phyloP scores from a whole-genome alignment of 2,797 vertebrate species.

The Coranthus polyacanthus region DNA sequence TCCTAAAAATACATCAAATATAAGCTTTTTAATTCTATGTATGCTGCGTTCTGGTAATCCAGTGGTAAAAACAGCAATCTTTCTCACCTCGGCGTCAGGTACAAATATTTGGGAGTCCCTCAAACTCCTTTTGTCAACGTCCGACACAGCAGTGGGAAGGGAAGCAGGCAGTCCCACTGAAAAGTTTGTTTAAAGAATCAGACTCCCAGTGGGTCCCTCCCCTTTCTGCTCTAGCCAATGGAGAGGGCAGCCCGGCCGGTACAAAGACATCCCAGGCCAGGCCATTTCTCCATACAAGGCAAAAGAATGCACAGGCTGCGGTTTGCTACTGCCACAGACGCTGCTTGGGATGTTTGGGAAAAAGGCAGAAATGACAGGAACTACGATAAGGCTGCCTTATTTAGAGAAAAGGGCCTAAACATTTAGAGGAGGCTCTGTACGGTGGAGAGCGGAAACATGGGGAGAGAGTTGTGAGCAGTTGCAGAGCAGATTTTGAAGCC shows the following conservation, averaged over 20 bases:
- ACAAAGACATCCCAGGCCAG: slow-evolving; percentile 82
- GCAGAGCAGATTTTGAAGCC: slow-evolving; percentile 60
- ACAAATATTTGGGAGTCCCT: slow-evolving; percentile 63
- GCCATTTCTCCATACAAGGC: slow-evolving; percentile 90
- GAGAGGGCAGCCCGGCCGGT: slow-evolving; percentile 44
- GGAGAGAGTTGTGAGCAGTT: slow-evolving; percentile 60
- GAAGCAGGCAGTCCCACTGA: slow-evolving; percentile 76
- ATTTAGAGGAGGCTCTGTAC: slow-evolving; percentile 50
- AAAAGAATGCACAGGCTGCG: slow-evolving; percentile 85
- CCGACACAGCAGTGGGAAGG: slow-evolving; percentile 72
- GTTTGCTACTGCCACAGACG: slow-evolving; percentile 67
- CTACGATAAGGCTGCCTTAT: slow-evolving; percentile 87
- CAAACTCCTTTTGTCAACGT: slow-evolving; percentile 70
- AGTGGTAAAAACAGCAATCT: slow-evolving; percentile 30
- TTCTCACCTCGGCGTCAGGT: slow-evolving; percentile 84
- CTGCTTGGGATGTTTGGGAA: slow-evolving; percentile 80
- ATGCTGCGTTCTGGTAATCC: slow-evolving; percentile 6
- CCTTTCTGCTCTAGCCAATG: slow-evolving; percentile 77
- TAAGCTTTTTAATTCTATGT: neutral
- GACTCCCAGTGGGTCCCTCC: slow-evolving; percentile 69
- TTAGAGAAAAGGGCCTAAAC: slow-evolving; percentile 82
- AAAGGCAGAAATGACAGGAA: slow-evolving; percentile 86
- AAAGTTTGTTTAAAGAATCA: slow-evolving; percentile 86
- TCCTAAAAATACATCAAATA: slow-evolving; percentile 9
- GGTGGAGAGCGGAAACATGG: slow-evolving; percentile 47